Evolutionary conservation across 2,113 vertebrate species (phyloP).

Genomic region (Herpailurus yagouaroundi): DNA sequence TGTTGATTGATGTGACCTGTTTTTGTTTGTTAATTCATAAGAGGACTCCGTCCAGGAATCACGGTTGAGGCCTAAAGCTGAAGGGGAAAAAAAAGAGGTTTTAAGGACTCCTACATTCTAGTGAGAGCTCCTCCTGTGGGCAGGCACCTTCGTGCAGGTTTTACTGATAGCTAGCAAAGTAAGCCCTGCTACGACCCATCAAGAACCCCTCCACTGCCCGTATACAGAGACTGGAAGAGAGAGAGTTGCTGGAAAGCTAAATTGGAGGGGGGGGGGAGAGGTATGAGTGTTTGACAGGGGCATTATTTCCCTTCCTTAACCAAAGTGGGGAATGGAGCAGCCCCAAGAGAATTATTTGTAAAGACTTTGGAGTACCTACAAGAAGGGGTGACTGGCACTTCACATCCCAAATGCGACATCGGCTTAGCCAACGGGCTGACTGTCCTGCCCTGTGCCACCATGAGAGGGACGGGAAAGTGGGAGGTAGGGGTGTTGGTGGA

Average conservation of each 20-base stretch:
- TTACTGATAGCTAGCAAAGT: background rate
- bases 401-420: background rate
- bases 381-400: background rate
- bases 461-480: background rate
- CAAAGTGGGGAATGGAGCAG: background rate
- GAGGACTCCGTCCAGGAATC: background rate
- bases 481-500: background rate
- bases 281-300: background rate
- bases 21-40: constrained; percentile 11
- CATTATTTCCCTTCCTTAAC: background rate
- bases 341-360: background rate
- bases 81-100: background rate
- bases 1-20: background rate
- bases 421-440: background rate
- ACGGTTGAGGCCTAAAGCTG: background rate
- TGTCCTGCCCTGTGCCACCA: background rate
- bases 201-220: background rate
- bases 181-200: background rate
- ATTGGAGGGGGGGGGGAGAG: fast-evolving
- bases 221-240: background rate
- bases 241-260: background rate
- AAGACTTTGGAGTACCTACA: background rate
- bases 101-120: background rate
- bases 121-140: background rate
- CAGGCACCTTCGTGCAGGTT: background rate